A percentile compares a stretch with the other conserved stretches of the same genome.
Evolutionary conservation across 2,113 vertebrate genomes (phyloP).

Genomic region (Pan paniscus): DNA sequence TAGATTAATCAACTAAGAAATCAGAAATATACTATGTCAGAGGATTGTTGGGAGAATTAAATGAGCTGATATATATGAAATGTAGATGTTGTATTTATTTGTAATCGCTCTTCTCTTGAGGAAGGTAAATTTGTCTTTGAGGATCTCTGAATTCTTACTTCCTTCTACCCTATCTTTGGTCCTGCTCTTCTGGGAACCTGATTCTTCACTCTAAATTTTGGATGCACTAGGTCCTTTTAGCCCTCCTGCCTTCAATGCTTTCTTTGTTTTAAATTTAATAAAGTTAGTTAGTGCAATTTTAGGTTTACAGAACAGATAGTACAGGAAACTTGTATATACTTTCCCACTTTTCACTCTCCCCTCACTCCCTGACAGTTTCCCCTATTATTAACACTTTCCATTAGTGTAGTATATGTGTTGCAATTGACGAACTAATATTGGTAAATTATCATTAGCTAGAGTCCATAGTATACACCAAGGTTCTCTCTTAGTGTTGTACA

Average conservation of each 20-base stretch:
- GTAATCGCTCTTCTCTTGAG: neutral
- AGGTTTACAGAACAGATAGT: neutral
- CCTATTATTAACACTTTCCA: neutral
- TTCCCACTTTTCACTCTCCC: neutral
- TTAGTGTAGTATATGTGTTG: neutral
- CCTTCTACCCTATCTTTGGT: neutral
- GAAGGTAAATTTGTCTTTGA: neutral
- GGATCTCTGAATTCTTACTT: neutral
- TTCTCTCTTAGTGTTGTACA: neutral
- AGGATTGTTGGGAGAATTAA: neutral
- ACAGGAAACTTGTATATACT: neutral
- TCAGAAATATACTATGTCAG: neutral
- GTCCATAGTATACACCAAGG: neutral
- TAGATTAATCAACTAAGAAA: neutral
- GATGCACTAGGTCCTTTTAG: neutral
- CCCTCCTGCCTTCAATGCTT: neutral
- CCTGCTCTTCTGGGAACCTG: neutral
- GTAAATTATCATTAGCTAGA: neutral
- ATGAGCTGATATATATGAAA: neutral
- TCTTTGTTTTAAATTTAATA: neutral
- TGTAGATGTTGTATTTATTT: neutral
- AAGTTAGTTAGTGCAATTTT: neutral
- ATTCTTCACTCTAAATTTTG: neutral
- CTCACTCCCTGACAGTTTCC: neutral
- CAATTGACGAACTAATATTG: neutral